Base-by-base conservation (phyloP, 2,888 invertebrate species). In the Tupiocoris notatus region DNA sequence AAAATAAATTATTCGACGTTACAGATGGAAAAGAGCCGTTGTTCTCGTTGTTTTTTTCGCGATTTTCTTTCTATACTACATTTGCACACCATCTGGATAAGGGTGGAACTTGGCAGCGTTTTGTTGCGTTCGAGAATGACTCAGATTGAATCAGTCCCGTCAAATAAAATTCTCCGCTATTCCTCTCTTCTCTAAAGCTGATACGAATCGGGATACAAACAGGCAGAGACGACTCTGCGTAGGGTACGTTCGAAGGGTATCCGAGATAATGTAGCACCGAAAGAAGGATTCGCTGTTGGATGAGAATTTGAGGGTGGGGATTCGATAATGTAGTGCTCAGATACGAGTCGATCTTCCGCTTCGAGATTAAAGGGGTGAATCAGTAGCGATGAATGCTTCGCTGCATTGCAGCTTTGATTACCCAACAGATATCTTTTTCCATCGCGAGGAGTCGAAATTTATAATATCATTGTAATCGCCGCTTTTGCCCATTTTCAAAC, bases 321-420 rank as follows among this genome's bases (percentile, higher is more conserved):
- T 54, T n/a, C 56, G 67, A 57, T 67, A 67, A 67, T 67, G 67
- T 67, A 18, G 21, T 39, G 65, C 22, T n/a, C 54, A 56, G 67
- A 54, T 66, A 66, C 54, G 66, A 66, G 54, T 54, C 66, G 25
- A 65, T 65, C 66, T 39, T 66, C 66, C 21, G 54, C 25, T 25
- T 67, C 12, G 20, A 56, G 67, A 67, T 57, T 67, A 56, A 67
- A 67, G 21, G 67, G 23, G 67, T 39, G 12, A 67, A 67, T 67
- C 67, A 57, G 22, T 67, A 67, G 57, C 24, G 25, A 65, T 65
- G 39, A 65, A 24, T 25, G 63, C 54, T 65, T 65, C 21, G 65
- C 54, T 67, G 67, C 67, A 67, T 67, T 67, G 67, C 67, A 67
- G 67, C 57, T 67, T n/a, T n/a, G n/a, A n/a, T n/a, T n/a, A n/a